phyloP scores from a whole-genome alignment of 2,113 vertebrate genomes.

The Picathartes gymnocephalus region DNA sequence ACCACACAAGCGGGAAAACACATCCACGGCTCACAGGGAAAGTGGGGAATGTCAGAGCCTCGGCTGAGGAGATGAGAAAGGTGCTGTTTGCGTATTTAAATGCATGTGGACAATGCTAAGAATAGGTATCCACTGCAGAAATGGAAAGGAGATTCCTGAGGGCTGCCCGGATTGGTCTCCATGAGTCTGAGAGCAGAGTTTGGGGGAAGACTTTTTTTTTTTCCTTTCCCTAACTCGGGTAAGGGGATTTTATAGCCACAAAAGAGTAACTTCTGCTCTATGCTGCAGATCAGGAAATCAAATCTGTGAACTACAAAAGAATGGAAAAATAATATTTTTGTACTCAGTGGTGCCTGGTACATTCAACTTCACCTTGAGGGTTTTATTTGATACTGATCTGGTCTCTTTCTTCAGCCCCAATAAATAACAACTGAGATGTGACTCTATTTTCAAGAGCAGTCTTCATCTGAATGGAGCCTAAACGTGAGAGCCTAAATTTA shows the following conservation, averaged over 20 bases:
- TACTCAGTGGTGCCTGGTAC: background rate
- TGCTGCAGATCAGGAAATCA: background rate
- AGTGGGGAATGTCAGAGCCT: background rate
- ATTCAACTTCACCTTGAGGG: background rate
- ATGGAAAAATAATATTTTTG: background rate
- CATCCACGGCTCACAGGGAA: background rate
- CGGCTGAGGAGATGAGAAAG: background rate
- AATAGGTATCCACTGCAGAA: background rate
- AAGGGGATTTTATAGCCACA: background rate
- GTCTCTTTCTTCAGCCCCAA: background rate
- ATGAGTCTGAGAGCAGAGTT: background rate
- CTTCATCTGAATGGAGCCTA: background rate
- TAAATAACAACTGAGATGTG: background rate
- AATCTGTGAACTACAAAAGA: background rate
- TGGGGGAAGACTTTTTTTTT: background rate
- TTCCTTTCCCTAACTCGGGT: background rate
- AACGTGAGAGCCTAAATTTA: background rate
- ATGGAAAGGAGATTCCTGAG: background rate
- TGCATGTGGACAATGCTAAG: background rate
- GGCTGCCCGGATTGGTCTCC: background rate
- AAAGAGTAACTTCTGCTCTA: background rate
- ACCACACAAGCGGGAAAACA: background rate
- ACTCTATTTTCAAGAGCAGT: background rate
- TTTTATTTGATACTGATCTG: background rate
- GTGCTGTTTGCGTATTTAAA: background rate